Conservation (phyloP, 2,797 vertebrate species). For the Pagetopsis macropterus region DNA sequence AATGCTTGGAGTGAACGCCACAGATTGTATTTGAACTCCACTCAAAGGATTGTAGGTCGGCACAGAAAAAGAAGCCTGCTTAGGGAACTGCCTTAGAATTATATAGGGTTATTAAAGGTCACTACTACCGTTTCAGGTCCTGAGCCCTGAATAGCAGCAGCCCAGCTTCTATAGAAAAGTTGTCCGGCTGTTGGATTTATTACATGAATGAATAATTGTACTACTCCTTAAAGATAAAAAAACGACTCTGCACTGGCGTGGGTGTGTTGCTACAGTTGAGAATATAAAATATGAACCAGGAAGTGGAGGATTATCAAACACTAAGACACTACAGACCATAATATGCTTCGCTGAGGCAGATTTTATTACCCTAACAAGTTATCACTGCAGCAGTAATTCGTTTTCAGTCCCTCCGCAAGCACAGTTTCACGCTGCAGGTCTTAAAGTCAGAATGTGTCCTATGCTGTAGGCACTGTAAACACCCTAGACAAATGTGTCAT, state of each 20-base stretch:
- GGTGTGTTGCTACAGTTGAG: neutral
- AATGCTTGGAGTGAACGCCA: no score
- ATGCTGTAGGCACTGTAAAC: no score
- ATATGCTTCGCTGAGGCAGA: neutral
- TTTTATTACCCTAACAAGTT: neutral
- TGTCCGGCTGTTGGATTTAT: neutral
- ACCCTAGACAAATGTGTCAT: no score
- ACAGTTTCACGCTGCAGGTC: no score
- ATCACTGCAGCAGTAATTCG: no score
- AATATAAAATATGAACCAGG: neutral
- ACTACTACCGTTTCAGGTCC: neutral
- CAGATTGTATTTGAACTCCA: no score
- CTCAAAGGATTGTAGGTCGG: neutral
- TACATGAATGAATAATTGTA: neutral
- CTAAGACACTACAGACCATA: neutral
- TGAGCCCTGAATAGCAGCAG: neutral
- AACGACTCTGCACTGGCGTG: neutral
- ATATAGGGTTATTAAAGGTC: no score
- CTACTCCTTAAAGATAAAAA: neutral
- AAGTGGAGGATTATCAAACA: neutral
- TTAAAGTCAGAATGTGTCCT: no score
- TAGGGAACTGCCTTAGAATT: no score
- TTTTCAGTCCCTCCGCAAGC: neutral
- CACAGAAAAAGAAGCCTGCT: neutral
- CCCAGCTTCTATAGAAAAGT: neutral